Evolutionary conservation across 2,797 vertebrate species (phyloP).

Genomic region (Cercopithecus hamlyni): DNA sequence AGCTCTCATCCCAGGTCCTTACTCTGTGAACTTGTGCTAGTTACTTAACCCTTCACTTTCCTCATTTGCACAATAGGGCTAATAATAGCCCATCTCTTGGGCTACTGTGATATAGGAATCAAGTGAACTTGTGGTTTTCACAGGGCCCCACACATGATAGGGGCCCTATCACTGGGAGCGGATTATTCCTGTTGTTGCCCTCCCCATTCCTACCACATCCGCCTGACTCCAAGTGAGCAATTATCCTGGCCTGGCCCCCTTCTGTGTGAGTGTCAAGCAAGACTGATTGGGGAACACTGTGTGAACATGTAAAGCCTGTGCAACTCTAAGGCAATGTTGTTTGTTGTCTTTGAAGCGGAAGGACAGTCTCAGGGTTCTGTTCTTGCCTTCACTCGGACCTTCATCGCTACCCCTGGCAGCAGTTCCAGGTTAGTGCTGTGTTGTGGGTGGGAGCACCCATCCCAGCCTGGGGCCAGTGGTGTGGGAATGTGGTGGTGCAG

Average conservation of each 20-base stretch:
- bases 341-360: constrained; percentile 23
- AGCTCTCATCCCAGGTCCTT: neutral
- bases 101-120: neutral
- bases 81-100: neutral
- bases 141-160: neutral
- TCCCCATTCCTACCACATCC: neutral
- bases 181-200: neutral
- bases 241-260: neutral
- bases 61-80: neutral
- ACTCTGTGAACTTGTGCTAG: neutral
- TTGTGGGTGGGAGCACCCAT: neutral
- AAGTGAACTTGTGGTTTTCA: neutral
- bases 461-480: neutral
- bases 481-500: neutral
- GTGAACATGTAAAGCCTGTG: neutral
- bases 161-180: neutral
- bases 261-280: neutral
- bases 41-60: neutral
- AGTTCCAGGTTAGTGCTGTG: neutral
- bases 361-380: neutral
- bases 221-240: neutral
- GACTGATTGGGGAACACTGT: neutral
- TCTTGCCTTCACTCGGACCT: constrained; percentile 20
- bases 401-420: neutral
- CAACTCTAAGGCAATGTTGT: neutral